These are phyloP conservation scores for Hapalemur alaotrensis DNA, from an alignment of 2,797 vertebrate genomes.

Conservation along the genomic window DNA sequence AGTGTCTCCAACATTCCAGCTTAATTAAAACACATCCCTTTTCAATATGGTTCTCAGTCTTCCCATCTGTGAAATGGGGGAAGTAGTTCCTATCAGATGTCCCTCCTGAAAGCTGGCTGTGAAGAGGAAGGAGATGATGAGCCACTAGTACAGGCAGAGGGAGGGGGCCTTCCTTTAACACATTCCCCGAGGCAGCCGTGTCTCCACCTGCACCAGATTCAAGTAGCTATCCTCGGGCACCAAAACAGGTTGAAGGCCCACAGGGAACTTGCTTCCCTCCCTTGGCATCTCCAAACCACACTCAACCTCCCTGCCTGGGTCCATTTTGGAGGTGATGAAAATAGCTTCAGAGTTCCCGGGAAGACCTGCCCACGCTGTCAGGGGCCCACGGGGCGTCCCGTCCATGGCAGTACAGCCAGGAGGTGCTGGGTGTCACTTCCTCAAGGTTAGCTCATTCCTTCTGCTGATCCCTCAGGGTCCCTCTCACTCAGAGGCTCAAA, in stretches of 20 bases:
- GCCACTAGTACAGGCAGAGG: not conserved
- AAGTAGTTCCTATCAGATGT: accelerated
- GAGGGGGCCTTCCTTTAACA: not conserved
- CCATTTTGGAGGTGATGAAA: not conserved
- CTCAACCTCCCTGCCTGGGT: not conserved
- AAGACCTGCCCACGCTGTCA: not conserved
- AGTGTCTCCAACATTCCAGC: not conserved
- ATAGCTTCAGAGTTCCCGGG: not conserved
- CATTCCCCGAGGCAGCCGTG: not conserved
- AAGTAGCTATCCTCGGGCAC: accelerated
- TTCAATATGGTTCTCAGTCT: not conserved
- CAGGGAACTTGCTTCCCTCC: not conserved
- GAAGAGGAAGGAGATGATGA: not conserved
- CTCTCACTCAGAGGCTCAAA: not conserved
- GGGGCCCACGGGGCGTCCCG: accelerated
- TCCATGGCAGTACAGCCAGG: not conserved
- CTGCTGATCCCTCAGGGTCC: not conserved
- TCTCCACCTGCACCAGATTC: not conserved
- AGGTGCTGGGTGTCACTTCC: too few species aligned
- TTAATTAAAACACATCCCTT: not conserved
- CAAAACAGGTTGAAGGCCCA: not conserved
- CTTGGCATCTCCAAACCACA: not conserved
- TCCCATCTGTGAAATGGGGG: not conserved
- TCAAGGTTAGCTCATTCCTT: not conserved
- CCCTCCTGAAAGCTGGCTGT: not conserved